Evolutionary conservation across 2,888 invertebrate genomes (phyloP), one percentile per base, ranked within the genome.

Genomic region (Prostheceraeus crozeri): DNA sequence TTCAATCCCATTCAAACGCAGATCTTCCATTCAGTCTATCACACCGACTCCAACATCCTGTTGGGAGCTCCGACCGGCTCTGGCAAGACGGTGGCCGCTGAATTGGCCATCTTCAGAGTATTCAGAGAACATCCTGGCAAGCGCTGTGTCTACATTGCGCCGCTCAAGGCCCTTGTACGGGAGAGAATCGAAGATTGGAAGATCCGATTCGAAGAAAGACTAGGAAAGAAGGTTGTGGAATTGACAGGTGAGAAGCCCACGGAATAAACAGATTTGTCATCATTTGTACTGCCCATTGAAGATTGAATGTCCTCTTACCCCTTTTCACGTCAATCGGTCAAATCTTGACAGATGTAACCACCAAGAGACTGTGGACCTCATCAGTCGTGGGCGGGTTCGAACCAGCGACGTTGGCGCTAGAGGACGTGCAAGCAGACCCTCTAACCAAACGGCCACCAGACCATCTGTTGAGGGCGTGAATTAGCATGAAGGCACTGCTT

Each of bases 1-100:
- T 98, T 98, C 79, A 99, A 99, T 79, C 93, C 96, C 1, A 90
- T 99, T 65, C 96, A 96, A 78, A 93, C 93, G 0, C 94, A 98
- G 79, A 69, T 98, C 64, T 99, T 98, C 76, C 90, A 94, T 76
- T 86, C 88, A 48, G 79, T 98, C 3, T 98, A 91, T 76, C 87
- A 96, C 72, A 90, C 89, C 0, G 90, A 98, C 70, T 83, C 84
- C 67, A 96, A 96, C 73, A 86, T 91, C 4, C 78, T 99, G 23
- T 79, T 98, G 1, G 76, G 76, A 25, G 96, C 96, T 0, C 93
- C 93, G 0, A 94, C 93, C 0, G 90, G 90, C 1, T 93, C 93
- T 0, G 98, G 98, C 33, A 99, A 99, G 81, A 99, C 98, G 0
- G 88, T 96, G 48, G 91, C 88, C 0, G 96, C 98, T 0, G 98